A percentile compares a stretch with the other conserved stretches of the same genome.
phyloP scores from a whole-genome alignment of 2,113 vertebrate species.

The Heteronetta atricapilla region DNA sequence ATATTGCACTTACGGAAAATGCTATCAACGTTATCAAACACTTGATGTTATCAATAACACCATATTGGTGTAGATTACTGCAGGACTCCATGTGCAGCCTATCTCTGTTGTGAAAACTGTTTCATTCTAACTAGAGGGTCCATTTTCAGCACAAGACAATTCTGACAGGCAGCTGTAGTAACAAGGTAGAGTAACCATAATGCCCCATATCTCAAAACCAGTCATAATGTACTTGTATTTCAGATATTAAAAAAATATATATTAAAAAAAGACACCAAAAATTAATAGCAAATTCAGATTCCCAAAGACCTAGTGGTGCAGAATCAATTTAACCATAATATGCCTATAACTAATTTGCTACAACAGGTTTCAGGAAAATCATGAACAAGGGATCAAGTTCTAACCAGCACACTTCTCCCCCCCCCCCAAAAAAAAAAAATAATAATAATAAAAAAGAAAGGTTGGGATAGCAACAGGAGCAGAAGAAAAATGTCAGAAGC shows the following conservation, averaged over 20 bases:
- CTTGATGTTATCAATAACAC: neutral
- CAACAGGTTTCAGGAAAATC: neutral
- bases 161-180: neutral
- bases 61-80: neutral
- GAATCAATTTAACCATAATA: neutral
- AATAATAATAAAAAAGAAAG: neutral
- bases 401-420: neutral
- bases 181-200: neutral
- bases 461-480: accelerated
- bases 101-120: neutral
- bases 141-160: neutral
- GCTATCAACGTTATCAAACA: no score
- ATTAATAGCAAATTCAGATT: neutral
- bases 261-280: neutral
- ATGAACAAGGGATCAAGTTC: neutral
- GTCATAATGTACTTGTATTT: neutral
- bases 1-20: neutral
- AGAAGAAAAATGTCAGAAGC: neutral
- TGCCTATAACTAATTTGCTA: neutral
- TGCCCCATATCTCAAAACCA: neutral
- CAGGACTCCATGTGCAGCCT: neutral
- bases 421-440: neutral
- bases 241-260: neutral
- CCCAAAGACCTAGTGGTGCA: neutral
- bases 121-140: neutral